Percentiles rank a stretch among this genome's conserved stretches.
Evolutionary conservation across 1,140 invertebrate genomes (phyloP).

Genomic region (Pseudomyrmex sp.): DNA sequence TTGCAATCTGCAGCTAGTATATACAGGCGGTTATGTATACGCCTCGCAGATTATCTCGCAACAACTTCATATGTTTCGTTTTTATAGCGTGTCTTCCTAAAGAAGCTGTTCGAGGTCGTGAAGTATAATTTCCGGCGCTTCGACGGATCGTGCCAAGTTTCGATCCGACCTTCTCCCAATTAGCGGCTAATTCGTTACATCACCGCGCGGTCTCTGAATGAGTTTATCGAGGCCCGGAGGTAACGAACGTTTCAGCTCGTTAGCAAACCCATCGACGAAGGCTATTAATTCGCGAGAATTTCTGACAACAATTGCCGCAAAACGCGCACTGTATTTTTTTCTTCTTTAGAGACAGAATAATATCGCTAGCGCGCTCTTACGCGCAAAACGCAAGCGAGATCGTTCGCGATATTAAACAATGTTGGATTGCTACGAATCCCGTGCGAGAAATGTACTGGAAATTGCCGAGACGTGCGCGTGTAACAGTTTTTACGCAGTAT

Average conservation of each 20-base stretch:
- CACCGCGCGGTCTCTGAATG: constrained; percentile 40
- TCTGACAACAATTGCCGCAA: constrained; percentile 52
- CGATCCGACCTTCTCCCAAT: constrained; percentile 45
- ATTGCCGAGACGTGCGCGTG: constrained; percentile 28
- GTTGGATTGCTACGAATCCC: constrained; percentile 12
- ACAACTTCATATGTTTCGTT: background rate
- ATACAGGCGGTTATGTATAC: background rate
- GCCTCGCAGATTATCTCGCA: background rate
- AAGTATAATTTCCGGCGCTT: constrained; percentile 16
- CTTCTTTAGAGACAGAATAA: constrained; percentile 10
- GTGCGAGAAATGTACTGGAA: constrained; percentile 44
- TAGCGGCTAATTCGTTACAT: constrained; percentile 30
- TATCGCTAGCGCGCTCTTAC: constrained; percentile 24
- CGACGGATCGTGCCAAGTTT: constrained; percentile 22
- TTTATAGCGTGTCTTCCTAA: background rate
- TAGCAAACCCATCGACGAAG: constrained; percentile 37
- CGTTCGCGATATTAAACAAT: constrained; percentile 28
- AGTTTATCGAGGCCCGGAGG: constrained; percentile 23
- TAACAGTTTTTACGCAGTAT: constrained; percentile 54
- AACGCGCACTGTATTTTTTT: background rate
- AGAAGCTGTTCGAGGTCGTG: constrained; percentile 7
- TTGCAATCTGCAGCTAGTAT: no score
- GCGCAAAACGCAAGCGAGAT: constrained; percentile 26
- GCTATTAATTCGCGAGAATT: constrained; percentile 50
- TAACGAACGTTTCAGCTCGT: constrained; percentile 61